phyloP scores from a whole-genome alignment of 1,140 invertebrate species.

The Cepaea nemoralis region DNA sequence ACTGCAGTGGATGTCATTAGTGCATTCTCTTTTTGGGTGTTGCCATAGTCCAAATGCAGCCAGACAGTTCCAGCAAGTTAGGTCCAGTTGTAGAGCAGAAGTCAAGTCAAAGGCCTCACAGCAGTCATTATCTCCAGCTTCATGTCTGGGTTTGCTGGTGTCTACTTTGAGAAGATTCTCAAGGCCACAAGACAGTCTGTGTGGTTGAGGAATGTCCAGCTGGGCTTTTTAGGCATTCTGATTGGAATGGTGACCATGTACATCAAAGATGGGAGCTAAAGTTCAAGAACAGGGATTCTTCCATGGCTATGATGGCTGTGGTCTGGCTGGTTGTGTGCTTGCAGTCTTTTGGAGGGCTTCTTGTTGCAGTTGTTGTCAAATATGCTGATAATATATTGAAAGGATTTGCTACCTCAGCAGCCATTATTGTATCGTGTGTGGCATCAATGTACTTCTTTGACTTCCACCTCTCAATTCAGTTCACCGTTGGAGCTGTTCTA shows the following conservation, averaged over 20 bases:
- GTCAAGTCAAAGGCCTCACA: constrained; percentile 85
- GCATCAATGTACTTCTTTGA: constrained; percentile 94
- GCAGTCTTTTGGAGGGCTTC: constrained; percentile 72
- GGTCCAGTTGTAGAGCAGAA: constrained; percentile 49
- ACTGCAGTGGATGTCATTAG: constrained; percentile 90
- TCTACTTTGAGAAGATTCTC: constrained; percentile 99
- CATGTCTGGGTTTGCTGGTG: constrained; percentile 96
- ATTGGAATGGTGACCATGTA: constrained; percentile 73
- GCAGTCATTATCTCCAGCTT: constrained; percentile 91
- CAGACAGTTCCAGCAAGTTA: constrained; percentile 3
- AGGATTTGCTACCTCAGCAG: constrained; percentile 72
- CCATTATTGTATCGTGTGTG: constrained; percentile 89
- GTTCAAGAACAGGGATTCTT: constrained; percentile 74
- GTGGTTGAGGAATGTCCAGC: constrained; percentile 81
- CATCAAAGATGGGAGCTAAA: constrained; percentile 71
- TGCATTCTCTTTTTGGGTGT: constrained; percentile 88
- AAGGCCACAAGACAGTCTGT: constrained; percentile 89
- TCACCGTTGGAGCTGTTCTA: constrained; percentile 85
- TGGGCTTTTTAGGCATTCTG: constrained; percentile 75
- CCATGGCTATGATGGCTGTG: constrained; percentile 71
- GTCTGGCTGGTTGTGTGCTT: constrained; percentile 73
- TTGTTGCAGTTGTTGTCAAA: constrained; percentile 74
- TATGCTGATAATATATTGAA: constrained; percentile 75
- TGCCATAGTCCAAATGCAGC: constrained; percentile 74
- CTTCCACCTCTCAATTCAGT: constrained; percentile 88